phyloP scores from a whole-genome alignment of 2,888 invertebrate genomes.

The Cyaniris semiargus region DNA sequence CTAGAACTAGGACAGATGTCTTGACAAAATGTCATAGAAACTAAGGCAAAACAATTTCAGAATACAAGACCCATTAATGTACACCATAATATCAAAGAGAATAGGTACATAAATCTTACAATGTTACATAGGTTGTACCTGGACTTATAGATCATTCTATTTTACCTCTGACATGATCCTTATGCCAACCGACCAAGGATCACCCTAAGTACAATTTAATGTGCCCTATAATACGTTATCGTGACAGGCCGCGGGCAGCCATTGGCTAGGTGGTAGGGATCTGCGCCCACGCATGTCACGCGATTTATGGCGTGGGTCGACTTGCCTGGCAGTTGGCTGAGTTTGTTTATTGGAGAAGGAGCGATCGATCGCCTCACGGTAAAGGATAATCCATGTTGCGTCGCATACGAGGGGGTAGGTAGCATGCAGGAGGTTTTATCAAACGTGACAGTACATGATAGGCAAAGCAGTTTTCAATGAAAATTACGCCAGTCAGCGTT shows the following conservation, averaged over 20 bases:
- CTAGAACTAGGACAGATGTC: no score
- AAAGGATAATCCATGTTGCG: no score
- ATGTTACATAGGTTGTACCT: not conserved
- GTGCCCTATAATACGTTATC: not conserved
- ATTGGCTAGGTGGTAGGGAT: not conserved
- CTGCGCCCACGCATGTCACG: conserved; percentile 14
- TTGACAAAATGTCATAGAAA: no score
- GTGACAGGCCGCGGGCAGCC: conserved; percentile 22
- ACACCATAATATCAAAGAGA: not conserved
- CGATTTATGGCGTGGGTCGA: conserved; percentile 11
- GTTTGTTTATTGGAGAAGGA: not conserved
- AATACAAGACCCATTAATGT: no score
- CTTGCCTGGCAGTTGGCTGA: not conserved
- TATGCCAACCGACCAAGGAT: not conserved
- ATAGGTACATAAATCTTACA: not conserved
- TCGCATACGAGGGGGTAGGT: no score
- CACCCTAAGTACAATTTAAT: not conserved
- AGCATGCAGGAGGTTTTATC: no score
- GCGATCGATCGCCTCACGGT: no score
- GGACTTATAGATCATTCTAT: not conserved
- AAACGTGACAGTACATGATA: no score
- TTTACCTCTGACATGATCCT: not conserved
- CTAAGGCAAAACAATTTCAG: no score
- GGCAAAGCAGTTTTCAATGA: no score
- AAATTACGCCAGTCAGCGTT: no score